These are phyloP conservation scores for Aramus guarauna DNA, from an alignment of 2,113 vertebrate genomes.

Conservation along the genomic window DNA sequence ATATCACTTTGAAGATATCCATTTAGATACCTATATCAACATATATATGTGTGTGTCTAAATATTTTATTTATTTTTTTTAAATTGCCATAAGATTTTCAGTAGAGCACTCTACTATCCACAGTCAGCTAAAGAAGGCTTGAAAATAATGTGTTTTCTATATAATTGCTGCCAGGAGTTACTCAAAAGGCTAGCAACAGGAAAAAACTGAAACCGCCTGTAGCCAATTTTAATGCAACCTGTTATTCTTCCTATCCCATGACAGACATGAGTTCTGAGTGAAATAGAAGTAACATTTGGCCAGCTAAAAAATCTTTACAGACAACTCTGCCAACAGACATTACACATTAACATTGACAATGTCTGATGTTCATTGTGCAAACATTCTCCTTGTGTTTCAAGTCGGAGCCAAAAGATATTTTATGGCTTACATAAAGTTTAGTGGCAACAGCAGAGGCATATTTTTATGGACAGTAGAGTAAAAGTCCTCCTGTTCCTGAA, in stretches of 20 bases:
- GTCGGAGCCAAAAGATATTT: slow-evolving; percentile 37
- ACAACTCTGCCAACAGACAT: slow-evolving; percentile 53
- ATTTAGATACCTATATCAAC: not conserved
- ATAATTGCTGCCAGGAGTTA: slow-evolving; percentile 33
- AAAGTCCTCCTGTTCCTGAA: slow-evolving; percentile 35
- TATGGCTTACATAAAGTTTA: slow-evolving; percentile 56
- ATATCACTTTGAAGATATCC: not conserved
- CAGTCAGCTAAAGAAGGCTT: not conserved
- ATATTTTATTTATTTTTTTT: not conserved
- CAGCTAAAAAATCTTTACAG: slow-evolving; percentile 57
- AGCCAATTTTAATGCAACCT: slow-evolving; percentile 58
- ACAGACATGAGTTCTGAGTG: slow-evolving; percentile 39
- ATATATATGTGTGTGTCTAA: not conserved
- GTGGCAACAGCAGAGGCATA: slow-evolving; percentile 35
- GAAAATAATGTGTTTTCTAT: not conserved
- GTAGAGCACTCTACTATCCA: not conserved
- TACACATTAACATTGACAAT: slow-evolving; percentile 52
- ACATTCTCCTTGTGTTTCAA: slow-evolving; percentile 55
- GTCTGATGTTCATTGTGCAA: slow-evolving; percentile 46
- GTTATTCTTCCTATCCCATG: slow-evolving; percentile 34
- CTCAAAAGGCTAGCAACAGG: slow-evolving; percentile 48
- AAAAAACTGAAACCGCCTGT: not conserved
- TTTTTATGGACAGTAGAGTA: slow-evolving; percentile 44
- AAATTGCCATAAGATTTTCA: not conserved
- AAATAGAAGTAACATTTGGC: slow-evolving; percentile 61